A percentile compares a stretch with the other conserved stretches of the same genome.
These are phyloP conservation scores for Melieria crassipennis DNA, from an alignment of 2,888 invertebrate genomes.

Conservation along the genomic window DNA sequence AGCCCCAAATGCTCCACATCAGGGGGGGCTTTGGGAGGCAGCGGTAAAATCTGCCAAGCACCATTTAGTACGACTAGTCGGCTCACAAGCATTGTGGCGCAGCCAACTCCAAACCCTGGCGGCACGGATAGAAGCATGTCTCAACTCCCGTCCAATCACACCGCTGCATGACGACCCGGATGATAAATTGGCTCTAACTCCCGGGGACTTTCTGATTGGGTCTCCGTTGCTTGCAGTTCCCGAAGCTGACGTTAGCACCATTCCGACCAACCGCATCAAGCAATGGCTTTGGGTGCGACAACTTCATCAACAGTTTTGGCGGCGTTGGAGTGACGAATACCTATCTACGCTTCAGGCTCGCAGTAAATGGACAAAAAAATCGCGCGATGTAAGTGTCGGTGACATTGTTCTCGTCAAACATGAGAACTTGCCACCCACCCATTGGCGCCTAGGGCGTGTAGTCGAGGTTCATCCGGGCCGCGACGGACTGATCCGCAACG, in stretches of 20 bases:
- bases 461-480: too few relatives aligned
- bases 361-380: slow-evolving; percentile 17
- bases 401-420: too few relatives aligned
- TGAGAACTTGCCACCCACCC: too few relatives aligned
- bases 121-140: slow-evolving; percentile 7
- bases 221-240: neutral
- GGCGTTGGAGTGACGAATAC: slow-evolving; percentile 34
- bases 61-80: slow-evolving; percentile 1
- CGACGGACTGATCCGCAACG: neutral
- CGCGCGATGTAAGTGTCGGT: too few relatives aligned
- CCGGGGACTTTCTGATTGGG: slow-evolving; percentile 9
- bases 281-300: slow-evolving; percentile 9
- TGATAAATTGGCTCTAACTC: slow-evolving; percentile 1
- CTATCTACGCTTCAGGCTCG: slow-evolving; percentile 15
- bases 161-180: neutral
- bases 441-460: too few relatives aligned
- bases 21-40: slow-evolving; percentile 33
- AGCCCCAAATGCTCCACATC: slow-evolving; percentile 29
- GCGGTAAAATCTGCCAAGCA: neutral
- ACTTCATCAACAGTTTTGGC: slow-evolving; percentile 26
- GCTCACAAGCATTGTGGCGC: neutral
- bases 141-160: slow-evolving; percentile 3
- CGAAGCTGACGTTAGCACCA: neutral
- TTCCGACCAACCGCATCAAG: neutral
- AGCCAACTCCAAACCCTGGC: neutral